phyloP scores from a whole-genome alignment of 2,113 vertebrate species.

The Hemiprocne comata region DNA sequence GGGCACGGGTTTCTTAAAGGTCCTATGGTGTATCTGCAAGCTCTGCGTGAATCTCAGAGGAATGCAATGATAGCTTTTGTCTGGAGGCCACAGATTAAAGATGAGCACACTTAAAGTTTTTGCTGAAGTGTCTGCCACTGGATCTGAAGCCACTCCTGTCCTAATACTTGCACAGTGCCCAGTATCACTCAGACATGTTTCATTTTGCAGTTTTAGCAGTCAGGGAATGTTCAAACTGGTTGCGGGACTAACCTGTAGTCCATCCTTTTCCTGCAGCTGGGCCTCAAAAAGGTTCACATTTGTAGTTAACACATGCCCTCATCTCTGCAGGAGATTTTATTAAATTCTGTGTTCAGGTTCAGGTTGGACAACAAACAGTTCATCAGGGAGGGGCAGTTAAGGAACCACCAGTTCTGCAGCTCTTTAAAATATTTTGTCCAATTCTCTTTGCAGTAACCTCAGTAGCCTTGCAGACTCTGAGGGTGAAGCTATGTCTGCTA shows the following conservation, averaged over 20 bases:
- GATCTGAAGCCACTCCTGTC: background rate
- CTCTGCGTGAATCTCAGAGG: background rate
- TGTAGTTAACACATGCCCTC: background rate
- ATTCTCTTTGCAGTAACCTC: background rate
- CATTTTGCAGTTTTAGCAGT: background rate
- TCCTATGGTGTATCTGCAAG: background rate
- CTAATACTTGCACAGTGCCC: background rate
- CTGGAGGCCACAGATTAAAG: background rate
- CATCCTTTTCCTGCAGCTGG: background rate
- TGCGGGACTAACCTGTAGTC: background rate
- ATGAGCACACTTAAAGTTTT: background rate
- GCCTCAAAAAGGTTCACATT: background rate
- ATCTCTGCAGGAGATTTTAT: background rate
- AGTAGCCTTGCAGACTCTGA: background rate
- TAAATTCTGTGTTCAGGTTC: background rate
- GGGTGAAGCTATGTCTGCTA: background rate
- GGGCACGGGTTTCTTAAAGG: rapidly evolving
- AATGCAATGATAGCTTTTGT: background rate
- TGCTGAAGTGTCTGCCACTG: background rate
- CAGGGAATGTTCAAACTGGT: background rate
- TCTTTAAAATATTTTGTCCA: background rate
- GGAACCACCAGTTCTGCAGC: background rate
- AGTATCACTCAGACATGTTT: background rate
- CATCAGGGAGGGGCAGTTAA: background rate
- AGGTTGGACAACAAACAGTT: background rate